Conservation (phyloP, 2,113 vertebrate genomes). For the Maccullochella peelii region DNA sequence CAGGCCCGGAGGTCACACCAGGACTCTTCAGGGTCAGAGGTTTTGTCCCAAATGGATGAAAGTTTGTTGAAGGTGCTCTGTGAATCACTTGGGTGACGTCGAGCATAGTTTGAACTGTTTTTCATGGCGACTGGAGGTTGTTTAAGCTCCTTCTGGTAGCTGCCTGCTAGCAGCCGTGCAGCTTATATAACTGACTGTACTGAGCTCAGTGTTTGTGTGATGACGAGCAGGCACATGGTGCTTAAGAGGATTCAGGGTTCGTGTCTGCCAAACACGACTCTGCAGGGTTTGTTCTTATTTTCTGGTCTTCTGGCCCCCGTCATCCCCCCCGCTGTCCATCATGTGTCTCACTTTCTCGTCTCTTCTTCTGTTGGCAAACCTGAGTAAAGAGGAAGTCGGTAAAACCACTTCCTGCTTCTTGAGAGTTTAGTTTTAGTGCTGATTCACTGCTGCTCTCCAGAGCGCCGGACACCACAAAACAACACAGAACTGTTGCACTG, state of each 20-base stretch:
- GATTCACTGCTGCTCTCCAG: slow-evolving; percentile 42
- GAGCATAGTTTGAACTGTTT: slow-evolving; percentile 2
- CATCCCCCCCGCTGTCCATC: slow-evolving; percentile 6
- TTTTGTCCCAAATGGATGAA: neutral
- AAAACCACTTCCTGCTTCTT: slow-evolving; percentile 61
- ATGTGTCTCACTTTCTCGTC: slow-evolving; percentile 18
- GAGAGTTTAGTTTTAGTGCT: slow-evolving; percentile 40
- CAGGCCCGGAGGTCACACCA: no score
- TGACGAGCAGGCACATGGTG: slow-evolving; percentile 40
- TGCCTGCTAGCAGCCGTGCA: neutral
- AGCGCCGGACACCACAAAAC: no score
- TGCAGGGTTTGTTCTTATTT: neutral
- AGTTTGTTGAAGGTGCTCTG: neutral
- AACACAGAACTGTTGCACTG: neutral
- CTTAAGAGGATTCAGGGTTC: slow-evolving; percentile 35
- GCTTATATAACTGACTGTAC: slow-evolving; percentile 32
- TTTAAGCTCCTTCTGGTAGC: slow-evolving; percentile 16
- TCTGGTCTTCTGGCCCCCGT: neutral
- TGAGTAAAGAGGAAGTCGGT: slow-evolving; percentile 59
- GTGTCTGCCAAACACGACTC: neutral
- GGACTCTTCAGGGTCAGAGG: neutral
- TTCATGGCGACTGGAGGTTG: slow-evolving; percentile 37
- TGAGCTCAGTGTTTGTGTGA: neutral
- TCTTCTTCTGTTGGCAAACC: slow-evolving; percentile 11
- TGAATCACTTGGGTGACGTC: neutral